Conservation (phyloP, 2,888 invertebrate species). For the Petrolisthes cinctipes region DNA sequence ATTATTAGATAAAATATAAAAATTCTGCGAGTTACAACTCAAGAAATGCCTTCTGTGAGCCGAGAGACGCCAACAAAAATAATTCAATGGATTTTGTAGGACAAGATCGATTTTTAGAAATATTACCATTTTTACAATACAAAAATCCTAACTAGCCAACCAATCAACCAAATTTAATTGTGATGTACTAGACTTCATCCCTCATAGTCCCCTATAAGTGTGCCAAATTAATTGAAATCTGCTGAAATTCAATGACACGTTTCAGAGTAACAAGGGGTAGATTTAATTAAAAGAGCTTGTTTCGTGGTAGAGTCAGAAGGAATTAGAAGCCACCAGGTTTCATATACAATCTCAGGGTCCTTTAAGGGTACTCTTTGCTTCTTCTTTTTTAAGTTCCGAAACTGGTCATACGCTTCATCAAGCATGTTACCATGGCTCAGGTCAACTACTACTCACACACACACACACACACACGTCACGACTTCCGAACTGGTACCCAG, state of each 20-base stretch:
- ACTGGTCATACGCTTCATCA: too few relatives aligned
- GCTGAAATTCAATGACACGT: neutral
- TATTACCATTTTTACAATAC: neutral
- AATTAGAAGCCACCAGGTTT: too few relatives aligned
- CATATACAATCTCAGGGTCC: too few relatives aligned
- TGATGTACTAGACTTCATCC: neutral
- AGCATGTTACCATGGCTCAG: too few relatives aligned
- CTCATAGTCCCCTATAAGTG: conserved; percentile 9
- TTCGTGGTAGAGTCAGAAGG: too few relatives aligned
- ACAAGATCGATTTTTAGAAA: neutral
- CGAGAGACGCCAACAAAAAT: neutral
- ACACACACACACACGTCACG: too few relatives aligned
- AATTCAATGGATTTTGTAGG: neutral
- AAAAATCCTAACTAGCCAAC: neutral
- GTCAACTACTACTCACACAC: too few relatives aligned
- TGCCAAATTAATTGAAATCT: neutral
- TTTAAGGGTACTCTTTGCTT: too few relatives aligned
- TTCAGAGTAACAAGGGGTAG: neutral
- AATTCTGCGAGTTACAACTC: neutral
- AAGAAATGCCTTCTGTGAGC: neutral
- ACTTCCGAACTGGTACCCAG: too few relatives aligned
- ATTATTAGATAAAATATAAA: neutral
- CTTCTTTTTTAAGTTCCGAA: too few relatives aligned
- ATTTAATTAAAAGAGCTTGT: neutral
- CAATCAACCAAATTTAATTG: conserved; percentile 8